Evolutionary conservation across 2,888 invertebrate species (phyloP).

Genomic region (Baccha elongata): DNA sequence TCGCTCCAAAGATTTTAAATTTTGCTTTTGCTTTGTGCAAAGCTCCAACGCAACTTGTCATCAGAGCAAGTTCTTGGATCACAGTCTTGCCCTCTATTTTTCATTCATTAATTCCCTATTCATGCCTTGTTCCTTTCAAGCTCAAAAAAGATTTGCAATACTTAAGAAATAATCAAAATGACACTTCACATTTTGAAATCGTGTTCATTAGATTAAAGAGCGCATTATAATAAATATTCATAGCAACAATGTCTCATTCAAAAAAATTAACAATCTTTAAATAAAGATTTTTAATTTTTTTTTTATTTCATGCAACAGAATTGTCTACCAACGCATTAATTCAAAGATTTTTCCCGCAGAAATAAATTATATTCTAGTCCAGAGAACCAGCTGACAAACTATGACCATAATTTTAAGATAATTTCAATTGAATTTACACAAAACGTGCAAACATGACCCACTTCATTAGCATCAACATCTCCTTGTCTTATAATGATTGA

Average conservation of each 20-base stretch:
- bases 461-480: constrained; percentile 67
- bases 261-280: background rate
- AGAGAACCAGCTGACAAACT: constrained; percentile 46
- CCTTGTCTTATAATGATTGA: constrained; percentile 32
- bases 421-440: constrained; percentile 49
- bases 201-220: background rate
- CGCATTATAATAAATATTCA: background rate
- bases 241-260: background rate
- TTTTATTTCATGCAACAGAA: constrained; percentile 10
- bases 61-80: background rate
- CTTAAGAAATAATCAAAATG: background rate
- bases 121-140: too few relatives aligned
- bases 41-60: too few relatives aligned
- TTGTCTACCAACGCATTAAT: constrained; percentile 30
- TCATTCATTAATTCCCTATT: too few relatives aligned
- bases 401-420: constrained; percentile 61
- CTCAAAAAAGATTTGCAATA: too few relatives aligned
- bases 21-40: too few relatives aligned
- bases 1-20: too few relatives aligned
- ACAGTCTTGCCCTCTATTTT: too few relatives aligned
- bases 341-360: constrained; percentile 21
- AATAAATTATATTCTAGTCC: constrained; percentile 43
- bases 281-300: background rate
- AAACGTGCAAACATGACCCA: constrained; percentile 69
- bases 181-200: background rate